Evolutionary conservation across 1,140 invertebrate genomes (phyloP).

Genomic region (Drosophila teissieri): DNA sequence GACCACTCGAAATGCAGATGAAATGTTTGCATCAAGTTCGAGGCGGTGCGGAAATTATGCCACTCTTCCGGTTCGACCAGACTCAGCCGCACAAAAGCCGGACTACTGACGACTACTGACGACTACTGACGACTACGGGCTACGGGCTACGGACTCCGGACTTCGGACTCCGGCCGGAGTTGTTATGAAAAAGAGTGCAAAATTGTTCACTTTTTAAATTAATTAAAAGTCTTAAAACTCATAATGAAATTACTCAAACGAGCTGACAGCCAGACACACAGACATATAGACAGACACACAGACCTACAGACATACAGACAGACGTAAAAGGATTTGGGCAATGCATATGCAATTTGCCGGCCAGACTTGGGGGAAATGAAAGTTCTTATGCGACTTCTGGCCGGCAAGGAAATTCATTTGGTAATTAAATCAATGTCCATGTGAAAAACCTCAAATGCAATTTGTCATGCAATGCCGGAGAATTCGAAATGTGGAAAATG

Average conservation of each 20-base stretch:
- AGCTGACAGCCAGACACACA: slow-evolving; percentile 5
- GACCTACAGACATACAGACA: background rate
- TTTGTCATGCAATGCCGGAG: slow-evolving; percentile 48
- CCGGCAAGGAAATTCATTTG: slow-evolving; percentile 46
- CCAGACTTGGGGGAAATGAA: slow-evolving; percentile 43
- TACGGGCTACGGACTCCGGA: slow-evolving; percentile 4
- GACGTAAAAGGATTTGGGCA: slow-evolving; percentile 14
- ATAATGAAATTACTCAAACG: slow-evolving; percentile 76
- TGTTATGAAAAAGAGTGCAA: slow-evolving; percentile 66
- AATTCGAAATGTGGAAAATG: slow-evolving; percentile 38
- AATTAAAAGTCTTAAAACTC: slow-evolving; percentile 81
- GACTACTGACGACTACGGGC: slow-evolving; percentile 1
- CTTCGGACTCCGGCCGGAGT: slow-evolving; percentile 17
- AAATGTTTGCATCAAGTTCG: slow-evolving; percentile 72
- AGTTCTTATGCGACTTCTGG: slow-evolving; percentile 32
- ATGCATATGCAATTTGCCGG: slow-evolving; percentile 33
- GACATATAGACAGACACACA: too few relatives aligned
- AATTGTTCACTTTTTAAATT: slow-evolving; percentile 78
- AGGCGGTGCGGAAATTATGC: slow-evolving; percentile 70
- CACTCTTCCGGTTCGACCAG: slow-evolving; percentile 57
- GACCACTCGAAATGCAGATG: slow-evolving; percentile 69
- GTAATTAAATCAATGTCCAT: slow-evolving; percentile 69
- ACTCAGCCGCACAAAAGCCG: slow-evolving; percentile 27
- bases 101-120: slow-evolving; percentile 1
- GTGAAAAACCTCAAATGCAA: slow-evolving; percentile 57